These are phyloP conservation scores for Brachyptera putata DNA, from an alignment of 2,888 invertebrate species.

Conservation along the genomic window DNA sequence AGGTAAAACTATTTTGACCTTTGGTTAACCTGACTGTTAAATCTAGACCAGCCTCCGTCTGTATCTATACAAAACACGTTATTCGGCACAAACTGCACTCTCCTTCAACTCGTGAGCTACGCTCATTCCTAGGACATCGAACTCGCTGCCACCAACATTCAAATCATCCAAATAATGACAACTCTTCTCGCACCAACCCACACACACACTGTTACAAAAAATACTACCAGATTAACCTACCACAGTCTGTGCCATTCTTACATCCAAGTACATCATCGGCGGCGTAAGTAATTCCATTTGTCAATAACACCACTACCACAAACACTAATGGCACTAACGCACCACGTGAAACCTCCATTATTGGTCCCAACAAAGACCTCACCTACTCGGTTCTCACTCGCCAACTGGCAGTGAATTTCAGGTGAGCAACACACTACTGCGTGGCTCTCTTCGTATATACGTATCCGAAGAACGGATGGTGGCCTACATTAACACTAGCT, in stretches of 20 bases:
- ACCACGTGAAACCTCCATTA: neutral
- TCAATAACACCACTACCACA: constrained; percentile 6
- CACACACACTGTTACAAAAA: neutral
- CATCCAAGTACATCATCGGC: no score
- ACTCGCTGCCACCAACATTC: neutral
- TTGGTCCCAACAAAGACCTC: neutral
- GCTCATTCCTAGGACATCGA: neutral
- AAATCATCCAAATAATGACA: neutral
- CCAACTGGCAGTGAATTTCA: constrained; percentile 17
- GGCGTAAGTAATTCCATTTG: no score
- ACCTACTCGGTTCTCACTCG: neutral
- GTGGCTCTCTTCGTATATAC: neutral
- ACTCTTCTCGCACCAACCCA: neutral
- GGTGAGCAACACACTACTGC: neutral
- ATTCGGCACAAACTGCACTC: neutral
- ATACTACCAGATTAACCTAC: neutral
- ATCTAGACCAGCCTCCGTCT: neutral
- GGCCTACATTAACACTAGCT: constrained; percentile 1
- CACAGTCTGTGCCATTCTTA: constrained; percentile 14
- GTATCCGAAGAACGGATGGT: neutral
- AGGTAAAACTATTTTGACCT: no score
- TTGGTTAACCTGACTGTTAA: no score
- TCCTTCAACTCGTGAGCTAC: neutral
- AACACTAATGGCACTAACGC: constrained; percentile 6
- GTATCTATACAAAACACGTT: neutral